Evolutionary conservation across 2,888 invertebrate genomes (phyloP).

Genomic region (Drosophila antonietae): DNA sequence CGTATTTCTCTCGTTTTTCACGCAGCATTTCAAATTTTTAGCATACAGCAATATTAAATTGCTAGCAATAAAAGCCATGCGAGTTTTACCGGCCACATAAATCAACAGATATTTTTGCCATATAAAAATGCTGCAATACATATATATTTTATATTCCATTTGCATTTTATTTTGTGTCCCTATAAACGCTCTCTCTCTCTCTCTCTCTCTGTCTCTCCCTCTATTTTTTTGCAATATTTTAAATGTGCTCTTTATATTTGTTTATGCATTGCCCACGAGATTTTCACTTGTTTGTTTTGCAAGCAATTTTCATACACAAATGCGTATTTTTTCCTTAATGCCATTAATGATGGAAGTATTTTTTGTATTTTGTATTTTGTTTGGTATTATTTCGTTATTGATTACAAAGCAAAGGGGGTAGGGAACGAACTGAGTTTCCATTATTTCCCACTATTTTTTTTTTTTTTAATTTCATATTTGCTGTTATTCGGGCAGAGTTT

Average conservation of each 20-base stretch:
- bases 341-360: slow-evolving; percentile 43
- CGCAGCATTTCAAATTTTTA: slow-evolving; percentile 36
- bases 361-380: slow-evolving; percentile 25
- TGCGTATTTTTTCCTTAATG: slow-evolving; percentile 16
- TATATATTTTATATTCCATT: slow-evolving; percentile 11
- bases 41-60: slow-evolving; percentile 45
- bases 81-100: slow-evolving; percentile 53
- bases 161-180: slow-evolving; percentile 23
- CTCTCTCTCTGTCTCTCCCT: no score
- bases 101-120: slow-evolving; percentile 59
- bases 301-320: slow-evolving; percentile 25
- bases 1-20: slow-evolving; percentile 23
- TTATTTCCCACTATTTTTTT: background rate
- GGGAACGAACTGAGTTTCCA: background rate
- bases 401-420: background rate
- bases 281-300: slow-evolving; percentile 24
- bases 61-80: slow-evolving; percentile 49
- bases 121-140: slow-evolving; percentile 38
- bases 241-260: slow-evolving; percentile 50
- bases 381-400: background rate
- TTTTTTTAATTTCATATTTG: background rate
- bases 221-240: slow-evolving; percentile 19
- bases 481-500: background rate
- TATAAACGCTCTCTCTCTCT: background rate
- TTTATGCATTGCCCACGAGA: slow-evolving; percentile 48